phyloP scores from a whole-genome alignment of 2,113 vertebrate genomes.

The Suricata suricatta region DNA sequence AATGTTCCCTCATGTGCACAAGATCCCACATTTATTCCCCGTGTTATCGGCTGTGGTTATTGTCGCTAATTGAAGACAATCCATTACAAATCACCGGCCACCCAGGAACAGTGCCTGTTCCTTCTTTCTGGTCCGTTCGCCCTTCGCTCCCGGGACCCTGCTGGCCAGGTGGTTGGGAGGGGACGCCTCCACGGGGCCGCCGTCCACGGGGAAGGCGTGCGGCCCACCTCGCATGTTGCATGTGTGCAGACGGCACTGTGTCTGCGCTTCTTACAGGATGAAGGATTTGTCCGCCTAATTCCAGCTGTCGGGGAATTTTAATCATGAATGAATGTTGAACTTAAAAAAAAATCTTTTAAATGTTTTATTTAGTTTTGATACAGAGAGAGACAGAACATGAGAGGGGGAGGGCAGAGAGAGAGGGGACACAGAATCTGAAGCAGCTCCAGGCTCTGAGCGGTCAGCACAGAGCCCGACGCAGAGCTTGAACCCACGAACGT shows the following conservation, averaged over 20 bases:
- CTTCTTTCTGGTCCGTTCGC: background rate
- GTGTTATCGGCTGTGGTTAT: background rate
- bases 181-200: background rate
- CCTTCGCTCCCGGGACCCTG: background rate
- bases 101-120: fast-evolving
- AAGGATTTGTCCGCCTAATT: background rate
- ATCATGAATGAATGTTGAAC: background rate
- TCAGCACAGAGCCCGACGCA: no score
- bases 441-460: no score
- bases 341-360: background rate
- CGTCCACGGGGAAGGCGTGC: fast-evolving
- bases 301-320: background rate
- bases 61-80: background rate
- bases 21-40: background rate
- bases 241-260: no score
- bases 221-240: background rate
- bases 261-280: background rate
- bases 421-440: no score
- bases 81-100: background rate
- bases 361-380: no score
- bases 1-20: background rate
- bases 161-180: background rate
- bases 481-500: no score
- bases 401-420: no score
- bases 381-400: no score